A percentile compares a stretch with the other conserved stretches of the same genome.
phyloP scores from a whole-genome alignment of 2,888 invertebrate genomes.

The Nymphalis polychloros region DNA sequence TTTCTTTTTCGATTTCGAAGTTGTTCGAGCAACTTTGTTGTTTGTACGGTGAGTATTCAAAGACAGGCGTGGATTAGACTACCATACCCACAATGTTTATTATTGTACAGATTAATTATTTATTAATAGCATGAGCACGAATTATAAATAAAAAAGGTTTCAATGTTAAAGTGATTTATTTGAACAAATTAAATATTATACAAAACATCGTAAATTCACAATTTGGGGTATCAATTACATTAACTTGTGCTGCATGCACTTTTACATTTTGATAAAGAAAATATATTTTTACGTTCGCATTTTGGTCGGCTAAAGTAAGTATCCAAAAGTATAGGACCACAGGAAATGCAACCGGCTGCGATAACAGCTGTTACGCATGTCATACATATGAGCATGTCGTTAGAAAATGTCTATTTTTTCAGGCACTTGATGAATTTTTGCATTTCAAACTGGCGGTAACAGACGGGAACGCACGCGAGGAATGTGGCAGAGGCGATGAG shows the following conservation, averaged over 20 bases:
- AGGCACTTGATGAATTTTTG: constrained; percentile 62
- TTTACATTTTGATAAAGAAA: constrained; percentile 44
- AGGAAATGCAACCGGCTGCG: constrained; percentile 54
- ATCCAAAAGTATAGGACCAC: constrained; percentile 57
- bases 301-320: constrained; percentile 41
- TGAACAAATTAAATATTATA: background rate
- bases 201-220: background rate
- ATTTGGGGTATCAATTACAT: constrained; percentile 28
- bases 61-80: too few species aligned
- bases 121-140: too few species aligned
- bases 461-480: constrained; percentile 69
- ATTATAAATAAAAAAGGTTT: too few species aligned
- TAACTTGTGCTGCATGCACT: constrained; percentile 55
- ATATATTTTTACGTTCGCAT: constrained; percentile 2
- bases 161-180: background rate
- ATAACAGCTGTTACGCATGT: constrained; percentile 53
- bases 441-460: constrained; percentile 59
- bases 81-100: too few species aligned
- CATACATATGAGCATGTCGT: constrained; percentile 59
- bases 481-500: constrained; percentile 68
- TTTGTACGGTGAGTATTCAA: too few species aligned
- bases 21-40: too few species aligned
- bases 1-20: background rate
- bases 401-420: constrained; percentile 48
- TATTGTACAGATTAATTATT: too few species aligned